phyloP scores from a whole-genome alignment of 2,797 vertebrate genomes.

The Eulemur rubriventer region DNA sequence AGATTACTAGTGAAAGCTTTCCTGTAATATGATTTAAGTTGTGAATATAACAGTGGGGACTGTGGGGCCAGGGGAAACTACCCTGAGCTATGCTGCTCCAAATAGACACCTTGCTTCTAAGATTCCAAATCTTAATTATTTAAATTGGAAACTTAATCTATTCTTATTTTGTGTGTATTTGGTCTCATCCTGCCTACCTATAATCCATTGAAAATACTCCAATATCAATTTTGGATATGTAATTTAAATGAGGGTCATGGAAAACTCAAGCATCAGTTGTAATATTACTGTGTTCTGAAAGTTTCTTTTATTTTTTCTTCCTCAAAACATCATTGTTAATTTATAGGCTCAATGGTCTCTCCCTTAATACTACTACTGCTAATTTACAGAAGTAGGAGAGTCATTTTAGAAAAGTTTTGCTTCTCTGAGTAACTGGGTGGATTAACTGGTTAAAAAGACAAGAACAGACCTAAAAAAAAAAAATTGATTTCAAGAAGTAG shows the following conservation, averaged over 20 bases:
- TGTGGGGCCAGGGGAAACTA: conserved; percentile 19
- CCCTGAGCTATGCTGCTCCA: not conserved
- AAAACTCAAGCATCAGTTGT: conserved; percentile 6
- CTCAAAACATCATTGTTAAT: conserved; percentile 54
- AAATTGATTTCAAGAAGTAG: too few relatives aligned
- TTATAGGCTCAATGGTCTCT: conserved; percentile 34
- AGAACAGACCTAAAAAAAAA: not conserved
- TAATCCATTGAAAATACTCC: not conserved
- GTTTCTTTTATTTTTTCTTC: conserved; percentile 40
- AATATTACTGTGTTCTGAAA: conserved; percentile 43
- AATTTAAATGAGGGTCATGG: conserved; percentile 46
- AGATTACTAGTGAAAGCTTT: conserved; percentile 45
- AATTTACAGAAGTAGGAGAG: conserved; percentile 45
- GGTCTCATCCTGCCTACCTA: not conserved
- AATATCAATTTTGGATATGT: not conserved
- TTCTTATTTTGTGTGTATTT: not conserved
- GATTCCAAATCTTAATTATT: conserved; percentile 22
- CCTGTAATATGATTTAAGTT: conserved; percentile 51
- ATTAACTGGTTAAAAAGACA: conserved; percentile 54
- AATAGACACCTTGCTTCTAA: not conserved
- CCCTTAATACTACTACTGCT: conserved; percentile 55
- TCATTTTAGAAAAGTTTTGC: conserved; percentile 38
- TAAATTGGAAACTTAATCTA: conserved; percentile 23
- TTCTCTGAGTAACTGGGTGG: conserved; percentile 11
- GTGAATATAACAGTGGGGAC: conserved; percentile 7